phyloP scores from a whole-genome alignment of 1,140 invertebrate genomes.

The Thalassaphorura encarpata region DNA sequence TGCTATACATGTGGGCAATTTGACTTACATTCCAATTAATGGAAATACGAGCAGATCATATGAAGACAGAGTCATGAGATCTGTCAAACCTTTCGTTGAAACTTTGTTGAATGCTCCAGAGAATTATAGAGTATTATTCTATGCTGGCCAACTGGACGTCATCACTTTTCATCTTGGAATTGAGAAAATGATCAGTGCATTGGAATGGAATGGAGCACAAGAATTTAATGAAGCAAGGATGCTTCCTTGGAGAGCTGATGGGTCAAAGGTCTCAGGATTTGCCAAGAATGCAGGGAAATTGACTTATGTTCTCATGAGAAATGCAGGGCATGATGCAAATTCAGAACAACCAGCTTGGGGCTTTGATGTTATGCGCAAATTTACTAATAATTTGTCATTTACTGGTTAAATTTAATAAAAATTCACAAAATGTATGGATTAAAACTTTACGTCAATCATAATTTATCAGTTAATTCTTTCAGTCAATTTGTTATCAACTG shows the following conservation, averaged over 20 bases:
- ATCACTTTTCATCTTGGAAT: constrained; percentile 28
- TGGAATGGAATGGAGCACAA: constrained; percentile 23
- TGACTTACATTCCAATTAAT: neutral
- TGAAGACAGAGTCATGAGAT: constrained; percentile 72
- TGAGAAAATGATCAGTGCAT: constrained; percentile 15
- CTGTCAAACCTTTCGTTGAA: constrained; percentile 60
- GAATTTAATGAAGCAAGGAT: constrained; percentile 13
- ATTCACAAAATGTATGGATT: too few species aligned
- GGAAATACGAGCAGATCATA: constrained; percentile 56
- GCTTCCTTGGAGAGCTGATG: constrained; percentile 26
- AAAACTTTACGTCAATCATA: too few species aligned
- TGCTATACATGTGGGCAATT: neutral
- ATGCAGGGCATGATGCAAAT: constrained; percentile 44
- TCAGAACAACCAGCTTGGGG: constrained; percentile 43
- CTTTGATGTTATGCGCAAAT: constrained; percentile 44
- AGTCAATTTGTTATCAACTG: too few species aligned
- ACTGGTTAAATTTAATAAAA: too few species aligned
- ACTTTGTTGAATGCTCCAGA: constrained; percentile 47
- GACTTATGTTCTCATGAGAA: constrained; percentile 40
- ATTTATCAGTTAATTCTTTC: too few species aligned
- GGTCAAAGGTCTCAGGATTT: constrained; percentile 24
- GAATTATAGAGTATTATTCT: constrained; percentile 50
- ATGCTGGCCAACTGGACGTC: constrained; percentile 34
- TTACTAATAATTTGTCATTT: too few species aligned
- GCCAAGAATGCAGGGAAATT: constrained; percentile 38